Base-by-base conservation (phyloP, 2,797 vertebrate genomes). In the Lithobates pipiens region DNA sequence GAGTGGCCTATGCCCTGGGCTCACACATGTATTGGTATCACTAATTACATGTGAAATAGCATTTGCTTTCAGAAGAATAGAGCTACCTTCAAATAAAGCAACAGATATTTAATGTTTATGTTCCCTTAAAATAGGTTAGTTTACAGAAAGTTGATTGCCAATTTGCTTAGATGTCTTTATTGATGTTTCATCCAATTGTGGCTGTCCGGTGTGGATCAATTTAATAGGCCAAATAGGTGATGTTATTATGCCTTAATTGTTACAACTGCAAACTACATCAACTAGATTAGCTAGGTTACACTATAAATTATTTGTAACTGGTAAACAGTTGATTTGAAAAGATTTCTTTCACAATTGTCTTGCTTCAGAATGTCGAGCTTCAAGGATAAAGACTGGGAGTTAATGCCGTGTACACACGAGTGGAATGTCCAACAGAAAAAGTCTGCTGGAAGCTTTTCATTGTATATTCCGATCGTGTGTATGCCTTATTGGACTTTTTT, bases 241-340 rank as follows among this genome's bases (percentile, higher is more conserved):
- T 80, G 36, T 80, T n/a, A 80, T 80, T 80, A 70, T 8, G 11
- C 23, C 27, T 34, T 80, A 80, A 80, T 80, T 80, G 65, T 79
- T 69, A 44, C 63, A 68, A 63, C 29, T 29, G 25, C 67, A n/a
- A 32, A 34, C 65, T 34, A 32, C 18, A 69, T 50, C 46, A 65
- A 50, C 13, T 69, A 54, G 67, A 80, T 70, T 80, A 54, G 21
- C 65, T 29, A 36, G 36, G 36, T 21, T 15, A 39, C 76, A 70
- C n/a, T 67, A 80, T 50, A 29, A 70, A 70, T 70, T 70, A 80
- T 80, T 80, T 80, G 67, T 80, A 80, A 80, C 50, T n/a, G 23
- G 44, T 70, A 10, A 32, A 13, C 18, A 21, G 18, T 34, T 70
- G 27, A 70, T 54, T 70, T 15, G 39, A 69, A 54, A 54, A 10